Conservation (phyloP, 1,140 invertebrate genomes). For the Bursaphelenchus mucronatus region DNA sequence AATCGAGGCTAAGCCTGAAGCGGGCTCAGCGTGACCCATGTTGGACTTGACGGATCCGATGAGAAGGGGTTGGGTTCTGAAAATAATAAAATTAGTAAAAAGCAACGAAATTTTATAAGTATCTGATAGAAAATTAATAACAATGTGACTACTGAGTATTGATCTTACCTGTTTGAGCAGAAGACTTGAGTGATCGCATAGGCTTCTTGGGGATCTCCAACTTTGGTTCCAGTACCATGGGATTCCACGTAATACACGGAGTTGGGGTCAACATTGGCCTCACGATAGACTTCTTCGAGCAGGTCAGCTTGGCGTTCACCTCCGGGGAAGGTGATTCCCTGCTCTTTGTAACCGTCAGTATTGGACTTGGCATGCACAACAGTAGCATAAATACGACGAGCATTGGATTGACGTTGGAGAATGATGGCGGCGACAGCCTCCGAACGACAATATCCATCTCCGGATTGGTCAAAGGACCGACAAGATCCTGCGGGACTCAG, state of each 20-base stretch:
- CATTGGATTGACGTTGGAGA: constrained; percentile 73
- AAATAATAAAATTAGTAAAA: constrained; percentile 27
- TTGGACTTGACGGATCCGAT: constrained; percentile 95
- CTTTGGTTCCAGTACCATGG: constrained; percentile 86
- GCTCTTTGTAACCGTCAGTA: constrained; percentile 79
- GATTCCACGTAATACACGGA: constrained; percentile 84
- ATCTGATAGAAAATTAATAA: neutral
- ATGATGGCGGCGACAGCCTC: constrained; percentile 78
- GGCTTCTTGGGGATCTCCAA: constrained; percentile 89
- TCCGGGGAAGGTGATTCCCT: constrained; percentile 80
- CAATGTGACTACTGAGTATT: neutral
- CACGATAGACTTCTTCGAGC: constrained; percentile 77
- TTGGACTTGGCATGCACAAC: constrained; percentile 80
- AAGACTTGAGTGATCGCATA: constrained; percentile 87
- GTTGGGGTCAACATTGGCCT: constrained; percentile 74
- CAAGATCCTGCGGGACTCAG: constrained; percentile 80
- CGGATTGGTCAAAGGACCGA: constrained; percentile 84
- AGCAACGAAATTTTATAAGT: constrained; percentile 2
- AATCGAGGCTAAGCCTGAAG: constrained; percentile 71
- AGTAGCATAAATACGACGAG: constrained; percentile 77
- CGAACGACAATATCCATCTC: constrained; percentile 83
- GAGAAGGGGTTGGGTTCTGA: constrained; percentile 71
- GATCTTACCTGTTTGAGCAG: constrained; percentile 69
- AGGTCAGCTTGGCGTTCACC: constrained; percentile 79
- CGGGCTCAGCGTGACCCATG: constrained; percentile 93